Percentiles rank a stretch among this genome's conserved stretches.
These are phyloP conservation scores for Leucophenga varia DNA, from an alignment of 1,140 invertebrate species.

Conservation along the genomic window DNA sequence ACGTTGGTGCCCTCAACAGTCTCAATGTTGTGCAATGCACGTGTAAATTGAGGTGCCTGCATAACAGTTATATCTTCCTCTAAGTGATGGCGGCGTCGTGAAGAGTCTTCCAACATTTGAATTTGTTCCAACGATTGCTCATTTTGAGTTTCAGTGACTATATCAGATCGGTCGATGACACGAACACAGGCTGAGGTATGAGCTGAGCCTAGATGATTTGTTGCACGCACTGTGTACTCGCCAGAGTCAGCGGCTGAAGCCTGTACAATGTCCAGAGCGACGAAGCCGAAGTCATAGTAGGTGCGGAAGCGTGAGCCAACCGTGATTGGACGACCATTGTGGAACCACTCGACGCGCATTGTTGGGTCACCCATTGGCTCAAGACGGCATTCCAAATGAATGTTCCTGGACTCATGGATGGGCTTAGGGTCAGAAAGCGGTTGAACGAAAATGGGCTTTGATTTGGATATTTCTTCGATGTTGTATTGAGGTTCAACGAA, in stretches of 20 bases:
- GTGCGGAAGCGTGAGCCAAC: conserved; percentile 89
- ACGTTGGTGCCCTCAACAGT: conserved; percentile 90
- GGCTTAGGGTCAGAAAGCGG: conserved; percentile 79
- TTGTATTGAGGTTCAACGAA: conserved; percentile 85
- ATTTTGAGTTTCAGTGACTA: conserved; percentile 92
- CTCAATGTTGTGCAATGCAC: conserved; percentile 86
- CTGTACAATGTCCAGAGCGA: conserved; percentile 87
- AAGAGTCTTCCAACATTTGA: conserved; percentile 88
- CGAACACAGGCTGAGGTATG: conserved; percentile 88
- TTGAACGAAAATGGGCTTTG: conserved; percentile 86
- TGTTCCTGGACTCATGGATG: conserved; percentile 86
- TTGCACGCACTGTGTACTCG: conserved; percentile 88
- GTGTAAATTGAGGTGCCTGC: conserved; percentile 83
- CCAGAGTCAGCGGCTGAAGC: conserved; percentile 87
- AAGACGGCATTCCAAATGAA: conserved; percentile 85
- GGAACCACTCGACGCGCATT: conserved; percentile 94
- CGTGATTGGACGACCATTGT: conserved; percentile 84
- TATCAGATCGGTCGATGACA: conserved; percentile 78
- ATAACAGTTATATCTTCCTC: conserved; percentile 77
- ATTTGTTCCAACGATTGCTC: conserved; percentile 94
- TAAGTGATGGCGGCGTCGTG: conserved; percentile 68
- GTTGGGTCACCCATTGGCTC: conserved; percentile 95
- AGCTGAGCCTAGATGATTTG: conserved; percentile 89
- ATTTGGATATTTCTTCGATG: conserved; percentile 91
- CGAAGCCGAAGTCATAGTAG: conserved; percentile 94